Evolutionary conservation across 35 echinoderm and acorn worm species (phyloP).

Genomic region (Nesometra sesokonis): DNA sequence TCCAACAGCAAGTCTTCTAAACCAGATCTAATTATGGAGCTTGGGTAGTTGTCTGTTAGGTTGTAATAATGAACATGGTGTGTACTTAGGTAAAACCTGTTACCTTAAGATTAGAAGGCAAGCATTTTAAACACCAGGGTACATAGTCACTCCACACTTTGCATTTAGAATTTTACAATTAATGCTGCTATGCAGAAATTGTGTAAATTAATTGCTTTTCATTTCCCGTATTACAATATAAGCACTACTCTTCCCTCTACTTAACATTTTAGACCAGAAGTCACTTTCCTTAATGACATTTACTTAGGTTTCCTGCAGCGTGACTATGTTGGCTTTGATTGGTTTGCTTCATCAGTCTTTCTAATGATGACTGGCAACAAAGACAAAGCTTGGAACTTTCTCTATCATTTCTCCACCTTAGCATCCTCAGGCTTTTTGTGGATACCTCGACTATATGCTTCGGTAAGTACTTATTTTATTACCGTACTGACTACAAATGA

Average conservation of each 20-base stretch:
- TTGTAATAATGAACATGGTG: too few relatives aligned
- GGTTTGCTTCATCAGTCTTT: conserved; percentile 83
- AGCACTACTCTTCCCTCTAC: background rate
- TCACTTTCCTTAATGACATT: conserved; percentile 18
- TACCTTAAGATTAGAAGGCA: too few relatives aligned
- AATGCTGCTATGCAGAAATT: too few relatives aligned
- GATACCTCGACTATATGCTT: conserved; percentile 79
- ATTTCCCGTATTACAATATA: background rate
- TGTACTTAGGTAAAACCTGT: too few relatives aligned
- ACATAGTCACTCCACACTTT: too few relatives aligned
- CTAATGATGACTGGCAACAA: conserved; percentile 58
- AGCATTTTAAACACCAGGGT: too few relatives aligned
- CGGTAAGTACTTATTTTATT: conserved; percentile 24
- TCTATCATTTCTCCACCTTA: conserved; percentile 53
- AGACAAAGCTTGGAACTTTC: conserved; percentile 63
- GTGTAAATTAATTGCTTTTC: too few relatives aligned
- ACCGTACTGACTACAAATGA: too few relatives aligned
- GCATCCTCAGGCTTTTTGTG: conserved; percentile 65
- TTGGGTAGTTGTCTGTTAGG: too few relatives aligned
- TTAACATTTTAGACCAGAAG: background rate
- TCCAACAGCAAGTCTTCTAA: too few relatives aligned
- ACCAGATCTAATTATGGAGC: too few relatives aligned
- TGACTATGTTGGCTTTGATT: conserved; percentile 73
- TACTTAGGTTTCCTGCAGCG: conserved; percentile 31
- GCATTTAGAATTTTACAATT: too few relatives aligned